Evolutionary conservation across 2,888 invertebrate species (phyloP), one percentile per base, ranked within the genome.

Genomic region (Drosophila pegasa): DNA sequence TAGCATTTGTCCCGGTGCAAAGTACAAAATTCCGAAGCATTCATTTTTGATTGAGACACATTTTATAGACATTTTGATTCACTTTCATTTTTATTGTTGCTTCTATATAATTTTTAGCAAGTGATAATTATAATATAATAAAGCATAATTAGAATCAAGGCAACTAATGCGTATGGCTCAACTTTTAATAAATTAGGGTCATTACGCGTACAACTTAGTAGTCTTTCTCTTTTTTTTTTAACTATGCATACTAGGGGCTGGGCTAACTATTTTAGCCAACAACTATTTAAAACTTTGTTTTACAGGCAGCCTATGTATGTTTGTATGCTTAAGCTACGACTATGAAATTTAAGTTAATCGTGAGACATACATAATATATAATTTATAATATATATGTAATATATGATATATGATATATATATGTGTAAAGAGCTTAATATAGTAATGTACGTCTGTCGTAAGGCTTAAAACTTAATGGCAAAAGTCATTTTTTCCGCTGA

Each of bases 241-340:
- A 54, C 37, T 52, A 50, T 37, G 40, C 10, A 9, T 29, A 41
- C 58, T 62, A 64, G 33, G 40, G 54, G 68, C 72, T 63, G 51
- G 50, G 51, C 54, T 55, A 55, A 50, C 66, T 67, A 66, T 48
- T 50, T 64, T 65, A 66, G 45, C 59, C 80, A 78, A 29, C 16
- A 62, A 61, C 75, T 71, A 75, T 35, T 66, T 68, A 81, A 81
- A 79, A 79, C 75, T 81, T 75, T 57, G 75, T 79, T 79, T 81
- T 61, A 71, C 56, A 68, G 78, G 79, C 82, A 79, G 79, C 74
- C 75, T 71, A 59, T 55, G 63, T 71, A 59, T 40, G 63, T 50
- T 58, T 31, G 27, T 50, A 60, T 61, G 62, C 45, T 50, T 50
- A 38, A 48, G 38, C 51, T 66, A 67, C 47, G 38, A 64, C 60